Conservation (phyloP, 2,797 vertebrate species). For the Sebastes cheni region DNA sequence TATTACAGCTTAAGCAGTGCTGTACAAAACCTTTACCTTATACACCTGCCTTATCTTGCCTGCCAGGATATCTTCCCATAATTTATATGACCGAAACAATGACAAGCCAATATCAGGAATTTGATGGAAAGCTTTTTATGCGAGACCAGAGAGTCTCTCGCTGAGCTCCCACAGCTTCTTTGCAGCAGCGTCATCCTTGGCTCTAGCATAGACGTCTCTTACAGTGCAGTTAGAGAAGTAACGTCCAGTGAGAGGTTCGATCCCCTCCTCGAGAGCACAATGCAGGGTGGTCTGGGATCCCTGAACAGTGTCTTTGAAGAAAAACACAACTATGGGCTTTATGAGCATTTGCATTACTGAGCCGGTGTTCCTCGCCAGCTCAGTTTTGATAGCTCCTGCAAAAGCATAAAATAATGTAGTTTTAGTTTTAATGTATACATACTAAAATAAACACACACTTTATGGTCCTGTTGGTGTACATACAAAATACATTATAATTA, state of each 20-base stretch:
- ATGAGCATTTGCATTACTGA: not conserved
- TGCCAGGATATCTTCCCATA: not conserved
- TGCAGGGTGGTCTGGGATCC: conserved; percentile 77
- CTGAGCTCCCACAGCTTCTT: conserved; percentile 82
- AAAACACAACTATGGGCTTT: conserved; percentile 43
- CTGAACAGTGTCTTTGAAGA: conserved; percentile 68
- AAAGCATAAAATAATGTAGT: not conserved
- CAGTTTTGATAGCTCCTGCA: conserved; percentile 62
- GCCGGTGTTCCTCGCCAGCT: conserved; percentile 40
- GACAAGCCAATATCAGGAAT: not conserved
- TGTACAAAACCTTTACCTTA: not conserved
- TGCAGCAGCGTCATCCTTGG: conserved; percentile 71
- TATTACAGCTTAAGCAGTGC: not conserved
- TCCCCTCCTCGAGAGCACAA: conserved; percentile 74
- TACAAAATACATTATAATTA: not conserved
- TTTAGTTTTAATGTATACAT: not conserved
- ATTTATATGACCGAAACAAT: not conserved
- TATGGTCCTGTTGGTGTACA: not conserved
- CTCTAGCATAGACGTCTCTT: conserved; percentile 57
- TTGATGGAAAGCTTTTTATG: conserved; percentile 10
- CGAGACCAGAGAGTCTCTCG: conserved; percentile 69
- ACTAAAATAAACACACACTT: not conserved
- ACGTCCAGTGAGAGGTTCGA: conserved; percentile 69
- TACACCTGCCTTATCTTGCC: not conserved
- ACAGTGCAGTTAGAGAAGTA: conserved; percentile 78